Evolutionary conservation across 2,888 invertebrate species (phyloP), one percentile per base, ranked within the genome.

Genomic region (Heliconius charithonia): DNA sequence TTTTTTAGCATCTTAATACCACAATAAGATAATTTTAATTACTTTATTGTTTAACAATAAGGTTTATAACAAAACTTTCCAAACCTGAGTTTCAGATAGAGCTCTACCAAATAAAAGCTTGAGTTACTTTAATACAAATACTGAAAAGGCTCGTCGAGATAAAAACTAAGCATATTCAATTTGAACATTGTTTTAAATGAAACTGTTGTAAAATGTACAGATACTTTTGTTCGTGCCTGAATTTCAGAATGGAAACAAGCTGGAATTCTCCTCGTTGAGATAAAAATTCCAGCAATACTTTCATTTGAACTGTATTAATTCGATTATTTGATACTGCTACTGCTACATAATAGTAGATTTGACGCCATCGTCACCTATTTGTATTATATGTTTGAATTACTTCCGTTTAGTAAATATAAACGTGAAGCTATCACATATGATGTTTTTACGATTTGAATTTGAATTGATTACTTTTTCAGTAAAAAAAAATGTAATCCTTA

Each of bases 161-260:
- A 66, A 66, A 75, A 66, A 56, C 62, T 56, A 66, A 66, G 66
- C 29, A 75, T 66, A 75, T 66, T 75, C 75, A 75, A 66, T 75
- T 75, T 75, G 32, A 75, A 41, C 65, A 75, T 75, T 75, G 75
- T 75, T 75, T 66, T 29, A 66, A 51, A 66, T 62, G 66, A 66
- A 75, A 75, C 65, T 66, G 74, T 66, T 59, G 75, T 45, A 66
- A 51, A 75, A 51, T 45, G 75, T 32, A 66, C 45, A 56, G 62
- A 75, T 63, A 63, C 22, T 74, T 74, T 74, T 27, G 59, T 72
- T 56, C 59, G 72, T 59, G 59, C 59, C 59, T 72, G 72, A 72
- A 72, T 72, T 72, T 59, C 72, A 72, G 72, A 6, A 29, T 56
- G 32, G 32, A 59, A 59, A 45, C 69, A 41, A 45, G 41, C 69